phyloP scores from a whole-genome alignment of 2,797 vertebrate species.

The Tiaroga cobitis region DNA sequence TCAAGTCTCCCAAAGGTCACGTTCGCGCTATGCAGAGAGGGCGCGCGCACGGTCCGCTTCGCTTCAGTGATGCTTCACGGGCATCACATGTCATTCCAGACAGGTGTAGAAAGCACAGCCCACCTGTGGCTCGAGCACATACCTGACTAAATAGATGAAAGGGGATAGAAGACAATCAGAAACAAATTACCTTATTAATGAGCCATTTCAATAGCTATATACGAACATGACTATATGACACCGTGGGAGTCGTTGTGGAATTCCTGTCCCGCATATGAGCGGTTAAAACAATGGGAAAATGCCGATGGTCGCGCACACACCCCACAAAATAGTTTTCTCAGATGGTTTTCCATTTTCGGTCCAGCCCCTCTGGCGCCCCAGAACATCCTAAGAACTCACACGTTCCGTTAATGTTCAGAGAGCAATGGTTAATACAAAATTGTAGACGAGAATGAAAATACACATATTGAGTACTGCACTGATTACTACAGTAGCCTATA shows the following conservation, averaged over 20 bases:
- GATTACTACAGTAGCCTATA: neutral
- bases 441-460: neutral
- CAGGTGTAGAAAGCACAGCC: slow-evolving; percentile 23
- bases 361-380: slow-evolving; percentile 16
- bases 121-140: neutral
- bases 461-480: neutral
- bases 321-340: slow-evolving; percentile 40
- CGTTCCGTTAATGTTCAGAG: neutral
- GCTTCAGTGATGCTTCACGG: slow-evolving; percentile 39
- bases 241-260: neutral
- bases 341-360: slow-evolving; percentile 41
- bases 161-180: neutral
- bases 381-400: neutral
- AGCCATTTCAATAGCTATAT: neutral
- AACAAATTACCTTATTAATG: neutral
- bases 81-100: slow-evolving; percentile 53
- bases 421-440: neutral
- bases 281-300: slow-evolving; percentile 29
- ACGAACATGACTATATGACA: neutral
- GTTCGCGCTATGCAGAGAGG: neutral
- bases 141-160: neutral
- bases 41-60: slow-evolving; percentile 13
- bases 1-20: slow-evolving; percentile 19
- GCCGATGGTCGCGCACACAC: slow-evolving; percentile 35
- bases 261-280: slow-evolving; percentile 1